Conservation (phyloP, 2,797 vertebrate species). For the Tinamus major region DNA sequence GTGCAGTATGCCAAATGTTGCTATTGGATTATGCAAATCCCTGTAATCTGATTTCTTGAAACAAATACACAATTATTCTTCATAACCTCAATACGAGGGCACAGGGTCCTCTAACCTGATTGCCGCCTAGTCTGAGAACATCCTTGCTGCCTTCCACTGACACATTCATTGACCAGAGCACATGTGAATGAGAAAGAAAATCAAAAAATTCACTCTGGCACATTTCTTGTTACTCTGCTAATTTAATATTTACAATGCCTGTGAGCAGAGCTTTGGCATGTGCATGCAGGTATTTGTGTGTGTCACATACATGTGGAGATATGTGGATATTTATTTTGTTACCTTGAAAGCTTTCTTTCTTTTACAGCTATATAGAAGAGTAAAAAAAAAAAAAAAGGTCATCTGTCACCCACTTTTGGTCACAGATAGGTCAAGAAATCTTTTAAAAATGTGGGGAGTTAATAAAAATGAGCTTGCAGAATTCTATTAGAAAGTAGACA, state of each 20-base stretch:
- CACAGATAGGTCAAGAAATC: neutral
- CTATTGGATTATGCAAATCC: neutral
- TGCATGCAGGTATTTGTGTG: neutral
- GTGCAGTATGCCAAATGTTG: neutral
- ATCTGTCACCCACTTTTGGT: neutral
- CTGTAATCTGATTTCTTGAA: constrained; percentile 48
- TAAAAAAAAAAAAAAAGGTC: accelerated
- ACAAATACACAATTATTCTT: neutral
- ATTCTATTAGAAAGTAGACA: neutral
- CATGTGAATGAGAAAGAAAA: neutral
- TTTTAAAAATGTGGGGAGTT: neutral
- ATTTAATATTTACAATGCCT: neutral
- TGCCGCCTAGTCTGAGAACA: neutral
- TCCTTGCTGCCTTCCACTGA: neutral
- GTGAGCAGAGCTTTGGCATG: neutral
- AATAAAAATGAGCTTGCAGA: neutral
- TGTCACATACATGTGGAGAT: accelerated
- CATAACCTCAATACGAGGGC: neutral
- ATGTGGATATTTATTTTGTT: accelerated
- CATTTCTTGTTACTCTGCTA: neutral
- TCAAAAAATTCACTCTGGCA: neutral
- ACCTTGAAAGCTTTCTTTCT: neutral
- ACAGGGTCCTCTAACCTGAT: neutral
- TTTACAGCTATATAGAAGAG: neutral
- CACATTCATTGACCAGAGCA: neutral